Evolutionary conservation across 2,797 vertebrate genomes (phyloP), one percentile per base, ranked within the genome.

Genomic region (Cryptoblepharus egeriae): DNA sequence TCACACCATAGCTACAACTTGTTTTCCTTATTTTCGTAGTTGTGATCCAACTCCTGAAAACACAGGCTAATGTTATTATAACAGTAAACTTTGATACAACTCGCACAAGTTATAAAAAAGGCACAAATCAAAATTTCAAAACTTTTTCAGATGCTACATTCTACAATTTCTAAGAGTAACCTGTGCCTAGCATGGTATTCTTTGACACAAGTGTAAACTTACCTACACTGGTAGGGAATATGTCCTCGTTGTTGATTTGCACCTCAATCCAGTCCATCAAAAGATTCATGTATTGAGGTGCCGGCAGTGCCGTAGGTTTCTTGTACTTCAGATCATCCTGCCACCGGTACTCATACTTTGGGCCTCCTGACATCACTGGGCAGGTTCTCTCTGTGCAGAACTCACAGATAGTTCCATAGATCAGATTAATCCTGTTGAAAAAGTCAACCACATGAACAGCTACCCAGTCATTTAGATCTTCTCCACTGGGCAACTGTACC

Each of bases 241-340:
- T 95, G 87, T 95, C 88, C 79, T 97, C 96, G 18, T 97, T 97
- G 91, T 97, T 97, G 91, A 97, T 97, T 88, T 97, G 96, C 80
- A 96, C 85, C 83, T 97, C 97, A 0, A 97, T 97, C 97, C 97
- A 97, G 89, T 97, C 97, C 97, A 97, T 97, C 37, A 97, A 96
- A 75, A 97, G 96, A 92, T 96, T 97, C 97, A 97, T 97, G 89
- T 97, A 97, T 2, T 96, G 94, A 2, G 96, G 97, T 0, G 96
- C 97, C 8, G 97, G 96, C 92, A 97, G 60, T 0, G 97, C 95
- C 4, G 96, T 97, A 1, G 97, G 97, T 85, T 96, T 97, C 93
- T 96, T 97, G 86, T 97, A 97, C 75, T 96, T 97, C 68, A 93
- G 79, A 75, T 97, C 96, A 1, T 97, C 97, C 86, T 97, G 96